Percentiles rank a stretch among this genome's conserved stretches.
These are phyloP conservation scores for Hylaea fasciaria DNA, from an alignment of 2,888 invertebrate genomes.

Conservation along the genomic window DNA sequence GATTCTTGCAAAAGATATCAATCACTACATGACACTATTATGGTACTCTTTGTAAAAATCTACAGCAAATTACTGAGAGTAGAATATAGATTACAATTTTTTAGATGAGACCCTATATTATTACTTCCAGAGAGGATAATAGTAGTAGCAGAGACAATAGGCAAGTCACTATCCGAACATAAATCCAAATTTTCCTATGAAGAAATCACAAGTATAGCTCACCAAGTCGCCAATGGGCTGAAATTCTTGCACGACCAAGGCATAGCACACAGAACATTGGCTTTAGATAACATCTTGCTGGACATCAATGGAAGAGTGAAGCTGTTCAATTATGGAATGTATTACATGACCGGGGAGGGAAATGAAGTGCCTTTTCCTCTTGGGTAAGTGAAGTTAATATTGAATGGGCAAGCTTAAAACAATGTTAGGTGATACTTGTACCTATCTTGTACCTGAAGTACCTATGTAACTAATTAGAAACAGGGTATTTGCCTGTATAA, in stretches of 20 bases:
- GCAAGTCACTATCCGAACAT: slow-evolving; percentile 86
- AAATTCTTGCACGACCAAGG: slow-evolving; percentile 88
- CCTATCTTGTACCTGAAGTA: no score
- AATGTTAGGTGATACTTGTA: no score
- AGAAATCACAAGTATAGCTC: slow-evolving; percentile 87
- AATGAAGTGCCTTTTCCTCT: slow-evolving; percentile 95
- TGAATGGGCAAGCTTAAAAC: not conserved
- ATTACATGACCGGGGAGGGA: slow-evolving; percentile 95
- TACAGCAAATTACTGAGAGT: no score
- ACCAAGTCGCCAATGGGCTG: slow-evolving; percentile 90
- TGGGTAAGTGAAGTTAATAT: slow-evolving; percentile 82
- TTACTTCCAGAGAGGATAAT: slow-evolving; percentile 89
- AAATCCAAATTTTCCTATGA: slow-evolving; percentile 70
- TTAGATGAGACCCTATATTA: no score
- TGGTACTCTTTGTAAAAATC: no score
- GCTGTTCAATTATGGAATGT: slow-evolving; percentile 96
- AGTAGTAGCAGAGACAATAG: slow-evolving; percentile 92
- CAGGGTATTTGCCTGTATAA: no score
- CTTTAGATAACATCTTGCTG: slow-evolving; percentile 92
- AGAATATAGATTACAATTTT: no score
- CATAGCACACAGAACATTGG: slow-evolving; percentile 92
- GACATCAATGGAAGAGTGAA: slow-evolving; percentile 90
- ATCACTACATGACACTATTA: no score
- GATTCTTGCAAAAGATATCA: no score
- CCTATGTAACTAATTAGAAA: no score